Evolutionary conservation across 2,113 vertebrate species (phyloP).

Genomic region (Hemiprocne comata): DNA sequence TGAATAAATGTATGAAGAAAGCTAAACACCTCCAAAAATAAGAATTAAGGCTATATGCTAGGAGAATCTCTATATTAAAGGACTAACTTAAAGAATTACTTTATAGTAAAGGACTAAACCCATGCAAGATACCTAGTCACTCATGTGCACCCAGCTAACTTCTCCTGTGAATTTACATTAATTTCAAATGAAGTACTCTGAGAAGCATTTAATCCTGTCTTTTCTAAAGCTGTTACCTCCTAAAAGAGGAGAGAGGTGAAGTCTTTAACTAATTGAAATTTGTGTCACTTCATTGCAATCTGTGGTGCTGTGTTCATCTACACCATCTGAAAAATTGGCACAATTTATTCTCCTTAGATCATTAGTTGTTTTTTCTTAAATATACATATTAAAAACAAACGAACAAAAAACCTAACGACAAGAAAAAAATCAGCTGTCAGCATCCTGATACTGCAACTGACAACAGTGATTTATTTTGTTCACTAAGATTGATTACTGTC

Average conservation of each 20-base stretch:
- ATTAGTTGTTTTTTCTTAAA: not conserved
- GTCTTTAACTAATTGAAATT: not conserved
- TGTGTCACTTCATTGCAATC: not conserved
- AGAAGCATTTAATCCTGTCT: not conserved
- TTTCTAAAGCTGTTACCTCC: not conserved
- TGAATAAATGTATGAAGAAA: not conserved
- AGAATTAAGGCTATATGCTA: not conserved
- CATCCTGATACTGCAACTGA: not conserved
- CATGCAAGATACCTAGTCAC: not conserved
- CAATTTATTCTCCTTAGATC: not conserved
- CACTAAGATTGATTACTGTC: conserved; percentile 35
- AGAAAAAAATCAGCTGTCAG: conserved; percentile 20
- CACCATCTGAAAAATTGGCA: not conserved
- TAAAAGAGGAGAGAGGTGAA: not conserved
- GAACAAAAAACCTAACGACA: not conserved
- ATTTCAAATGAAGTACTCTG: not conserved
- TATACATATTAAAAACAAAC: not conserved
- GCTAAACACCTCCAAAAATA: not conserved
- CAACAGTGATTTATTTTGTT: conserved; percentile 53
- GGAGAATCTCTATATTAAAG: not conserved
- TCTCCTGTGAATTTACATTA: not conserved
- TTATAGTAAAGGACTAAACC: not conserved
- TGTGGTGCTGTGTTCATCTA: not conserved
- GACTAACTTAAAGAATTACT: not conserved
- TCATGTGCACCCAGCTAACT: not conserved